Conservation (phyloP, 2,888 invertebrate species). For the Sepioteuthis lessoniana region DNA sequence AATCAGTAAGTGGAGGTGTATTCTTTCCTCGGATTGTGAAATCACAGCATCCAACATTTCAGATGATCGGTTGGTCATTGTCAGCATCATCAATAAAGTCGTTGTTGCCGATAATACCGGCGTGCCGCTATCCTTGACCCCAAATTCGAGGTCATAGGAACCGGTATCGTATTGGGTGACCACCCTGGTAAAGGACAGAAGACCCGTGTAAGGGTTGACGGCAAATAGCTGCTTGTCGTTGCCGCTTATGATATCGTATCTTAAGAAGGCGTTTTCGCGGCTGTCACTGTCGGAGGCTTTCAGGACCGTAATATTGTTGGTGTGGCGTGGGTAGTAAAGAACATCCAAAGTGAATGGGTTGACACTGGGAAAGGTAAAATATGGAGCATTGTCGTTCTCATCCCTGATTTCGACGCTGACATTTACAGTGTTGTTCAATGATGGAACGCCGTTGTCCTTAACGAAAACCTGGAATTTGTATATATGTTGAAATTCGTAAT, state of each 20-base stretch:
- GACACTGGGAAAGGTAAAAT: constrained; percentile 45
- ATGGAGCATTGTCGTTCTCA: constrained; percentile 55
- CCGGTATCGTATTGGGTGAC: neutral
- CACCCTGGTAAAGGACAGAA: neutral
- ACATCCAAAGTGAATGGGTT: neutral
- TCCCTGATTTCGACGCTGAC: constrained; percentile 54
- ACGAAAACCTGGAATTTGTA: constrained; percentile 53
- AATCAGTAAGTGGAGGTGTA: constrained; percentile 17
- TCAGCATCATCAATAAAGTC: neutral
- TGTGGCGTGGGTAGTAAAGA: neutral
- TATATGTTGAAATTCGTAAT: neutral
- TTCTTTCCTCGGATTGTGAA: constrained; percentile 9
- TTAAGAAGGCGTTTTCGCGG: neutral
- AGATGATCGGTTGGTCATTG: neutral
- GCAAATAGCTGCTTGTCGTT: neutral
- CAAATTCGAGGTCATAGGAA: neutral
- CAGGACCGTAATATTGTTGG: neutral
- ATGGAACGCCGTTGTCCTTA: constrained; percentile 54
- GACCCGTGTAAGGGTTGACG: neutral
- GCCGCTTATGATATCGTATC: neutral
- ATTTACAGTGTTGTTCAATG: constrained; percentile 50
- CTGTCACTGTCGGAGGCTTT: constrained; percentile 11
- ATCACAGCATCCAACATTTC: neutral
- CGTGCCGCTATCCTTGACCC: neutral
- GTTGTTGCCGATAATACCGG: neutral